phyloP scores from a whole-genome alignment of 2,888 invertebrate species.

The Caradrina clavipalpis region DNA sequence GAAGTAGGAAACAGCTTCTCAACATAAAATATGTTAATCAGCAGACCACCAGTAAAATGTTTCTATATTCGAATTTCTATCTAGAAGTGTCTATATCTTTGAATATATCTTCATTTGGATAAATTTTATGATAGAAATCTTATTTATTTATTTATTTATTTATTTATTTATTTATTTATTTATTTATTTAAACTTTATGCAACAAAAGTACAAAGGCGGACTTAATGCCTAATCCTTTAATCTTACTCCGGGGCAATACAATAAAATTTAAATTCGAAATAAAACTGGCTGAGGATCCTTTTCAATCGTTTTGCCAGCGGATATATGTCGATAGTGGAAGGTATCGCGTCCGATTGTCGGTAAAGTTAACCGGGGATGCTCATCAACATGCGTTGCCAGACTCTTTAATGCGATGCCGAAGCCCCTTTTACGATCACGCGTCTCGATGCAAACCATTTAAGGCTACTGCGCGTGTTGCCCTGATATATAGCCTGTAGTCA shows the following conservation, averaged over 20 bases:
- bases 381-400: slow-evolving; percentile 70
- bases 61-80: slow-evolving; percentile 12
- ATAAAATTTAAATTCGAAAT: slow-evolving; percentile 58
- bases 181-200: too few species aligned
- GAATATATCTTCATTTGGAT: slow-evolving; percentile 56
- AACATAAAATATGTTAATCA: slow-evolving; percentile 16
- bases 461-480: slow-evolving; percentile 73
- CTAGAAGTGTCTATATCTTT: slow-evolving; percentile 16
- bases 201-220: too few species aligned
- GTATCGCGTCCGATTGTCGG: slow-evolving; percentile 64
- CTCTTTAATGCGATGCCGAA: slow-evolving; percentile 70
- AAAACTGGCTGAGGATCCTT: slow-evolving; percentile 47
- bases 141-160: too few species aligned
- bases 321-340: slow-evolving; percentile 64
- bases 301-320: slow-evolving; percentile 58
- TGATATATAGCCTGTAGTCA: slow-evolving; percentile 68
- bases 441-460: slow-evolving; percentile 74
- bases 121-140: slow-evolving; percentile 53
- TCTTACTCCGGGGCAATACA: slow-evolving; percentile 43
- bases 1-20: slow-evolving; percentile 10
- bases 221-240: too few species aligned
- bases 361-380: slow-evolving; percentile 64
- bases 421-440: slow-evolving; percentile 73
- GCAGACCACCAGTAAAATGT: slow-evolving; percentile 15
- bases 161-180: too few species aligned